phyloP scores from a whole-genome alignment of 2,797 vertebrate species.

The Dermochelys coriacea region DNA sequence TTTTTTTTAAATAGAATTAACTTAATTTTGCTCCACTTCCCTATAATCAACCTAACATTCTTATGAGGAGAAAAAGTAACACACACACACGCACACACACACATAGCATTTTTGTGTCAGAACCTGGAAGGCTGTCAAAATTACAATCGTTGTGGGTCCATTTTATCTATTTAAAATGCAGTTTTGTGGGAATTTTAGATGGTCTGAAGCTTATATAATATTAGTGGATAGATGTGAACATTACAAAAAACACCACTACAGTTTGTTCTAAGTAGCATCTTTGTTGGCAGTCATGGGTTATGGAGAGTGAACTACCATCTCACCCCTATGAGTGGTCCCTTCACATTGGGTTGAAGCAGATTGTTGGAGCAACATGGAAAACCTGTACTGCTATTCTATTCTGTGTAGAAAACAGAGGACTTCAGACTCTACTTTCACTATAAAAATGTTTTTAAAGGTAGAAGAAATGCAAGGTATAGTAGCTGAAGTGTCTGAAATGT shows the following conservation, averaged over 20 bases:
- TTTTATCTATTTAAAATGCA: constrained; percentile 55
- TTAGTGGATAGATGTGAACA: background rate
- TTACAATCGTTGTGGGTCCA: constrained; percentile 26
- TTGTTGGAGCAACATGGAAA: background rate
- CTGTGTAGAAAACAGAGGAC: background rate
- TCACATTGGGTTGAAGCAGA: background rate
- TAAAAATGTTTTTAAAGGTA: background rate
- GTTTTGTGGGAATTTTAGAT: constrained; percentile 21
- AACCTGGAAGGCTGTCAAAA: constrained; percentile 10
- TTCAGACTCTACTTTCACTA: background rate
- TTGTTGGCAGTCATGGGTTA: background rate
- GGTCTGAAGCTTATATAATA: constrained; percentile 9
- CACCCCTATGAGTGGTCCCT: background rate
- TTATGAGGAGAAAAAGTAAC: background rate
- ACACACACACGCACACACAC: background rate
- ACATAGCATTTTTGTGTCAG: background rate
- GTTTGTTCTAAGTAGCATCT: background rate
- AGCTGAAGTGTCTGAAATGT: background rate
- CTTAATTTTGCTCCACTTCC: background rate
- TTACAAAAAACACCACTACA: background rate
- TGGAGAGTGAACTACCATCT: background rate
- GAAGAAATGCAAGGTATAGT: background rate
- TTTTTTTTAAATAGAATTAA: background rate
- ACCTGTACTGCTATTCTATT: background rate
- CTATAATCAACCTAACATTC: background rate